Evolutionary conservation across 92 coral and sea anemone species (phyloP).

Genomic region (Palythoa heliodiscus): DNA sequence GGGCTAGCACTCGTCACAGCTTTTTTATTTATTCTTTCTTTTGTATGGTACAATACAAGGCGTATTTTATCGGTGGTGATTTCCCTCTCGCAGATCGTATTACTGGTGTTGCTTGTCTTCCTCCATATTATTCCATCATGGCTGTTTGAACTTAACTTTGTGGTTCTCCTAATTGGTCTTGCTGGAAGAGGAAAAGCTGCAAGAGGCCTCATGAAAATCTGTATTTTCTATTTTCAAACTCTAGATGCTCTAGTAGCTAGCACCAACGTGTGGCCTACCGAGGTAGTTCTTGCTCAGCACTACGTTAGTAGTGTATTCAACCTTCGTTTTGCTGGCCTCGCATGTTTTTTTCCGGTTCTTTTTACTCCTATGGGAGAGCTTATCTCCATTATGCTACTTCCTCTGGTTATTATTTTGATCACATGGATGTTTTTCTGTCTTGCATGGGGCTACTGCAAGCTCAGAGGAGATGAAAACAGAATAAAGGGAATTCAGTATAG

Average conservation of each 20-base stretch:
- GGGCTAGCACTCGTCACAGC: too few relatives aligned
- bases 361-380: constrained; percentile 65
- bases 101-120: constrained; percentile 57
- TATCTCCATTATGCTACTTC: constrained; percentile 54
- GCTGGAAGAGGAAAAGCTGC: constrained; percentile 68
- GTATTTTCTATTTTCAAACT: constrained; percentile 67
- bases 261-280: constrained; percentile 57
- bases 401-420: constrained; percentile 48
- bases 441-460: constrained; percentile 24
- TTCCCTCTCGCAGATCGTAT: constrained; percentile 50
- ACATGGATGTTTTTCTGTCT: constrained; percentile 52
- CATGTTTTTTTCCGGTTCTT: constrained; percentile 53
- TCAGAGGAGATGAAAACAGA: constrained; percentile 26
- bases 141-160: constrained; percentile 63
- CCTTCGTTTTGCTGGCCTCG: constrained; percentile 61
- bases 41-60: constrained; percentile 53
- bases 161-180: constrained; percentile 66
- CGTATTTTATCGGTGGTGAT: constrained; percentile 48
- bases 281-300: constrained; percentile 53
- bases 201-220: constrained; percentile 58
- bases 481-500: constrained; percentile 28
- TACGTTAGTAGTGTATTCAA: constrained; percentile 65
- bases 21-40: constrained; percentile 46
- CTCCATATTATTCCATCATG: constrained; percentile 70
- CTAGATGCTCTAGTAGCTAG: constrained; percentile 63